Conservation (phyloP, 2,797 vertebrate genomes). For the Nothura maculosa region DNA sequence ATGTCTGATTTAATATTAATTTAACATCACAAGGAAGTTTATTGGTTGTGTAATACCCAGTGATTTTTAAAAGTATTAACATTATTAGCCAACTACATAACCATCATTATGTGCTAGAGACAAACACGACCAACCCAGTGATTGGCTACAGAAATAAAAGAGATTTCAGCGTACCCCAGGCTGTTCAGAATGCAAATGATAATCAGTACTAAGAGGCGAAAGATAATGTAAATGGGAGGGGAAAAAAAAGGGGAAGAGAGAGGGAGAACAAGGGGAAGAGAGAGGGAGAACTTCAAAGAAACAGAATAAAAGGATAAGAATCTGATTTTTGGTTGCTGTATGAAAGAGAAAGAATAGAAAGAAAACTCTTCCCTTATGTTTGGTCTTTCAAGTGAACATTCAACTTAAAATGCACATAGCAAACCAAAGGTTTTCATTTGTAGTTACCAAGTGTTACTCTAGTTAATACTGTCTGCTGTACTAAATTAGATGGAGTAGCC, state of each 20-base stretch:
- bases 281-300: background rate
- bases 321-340: background rate
- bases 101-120: background rate
- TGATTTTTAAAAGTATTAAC: background rate
- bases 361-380: background rate
- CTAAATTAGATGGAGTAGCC: background rate
- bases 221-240: background rate
- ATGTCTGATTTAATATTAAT: background rate
- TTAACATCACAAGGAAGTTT: background rate
- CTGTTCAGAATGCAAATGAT: background rate
- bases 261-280: background rate
- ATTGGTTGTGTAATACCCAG: background rate
- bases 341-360: background rate
- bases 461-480: background rate
- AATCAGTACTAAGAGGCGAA: background rate
- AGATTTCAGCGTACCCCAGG: background rate
- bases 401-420: background rate
- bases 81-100: background rate
- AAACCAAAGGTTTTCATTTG: background rate
- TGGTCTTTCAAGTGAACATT: background rate
- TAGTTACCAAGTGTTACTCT: background rate
- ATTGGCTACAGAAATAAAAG: background rate
- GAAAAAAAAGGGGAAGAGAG: background rate
- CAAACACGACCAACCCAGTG: background rate
- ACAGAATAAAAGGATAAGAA: fast-evolving